phyloP scores from a whole-genome alignment of 2,888 invertebrate genomes.

The Chymomyza amoena region DNA sequence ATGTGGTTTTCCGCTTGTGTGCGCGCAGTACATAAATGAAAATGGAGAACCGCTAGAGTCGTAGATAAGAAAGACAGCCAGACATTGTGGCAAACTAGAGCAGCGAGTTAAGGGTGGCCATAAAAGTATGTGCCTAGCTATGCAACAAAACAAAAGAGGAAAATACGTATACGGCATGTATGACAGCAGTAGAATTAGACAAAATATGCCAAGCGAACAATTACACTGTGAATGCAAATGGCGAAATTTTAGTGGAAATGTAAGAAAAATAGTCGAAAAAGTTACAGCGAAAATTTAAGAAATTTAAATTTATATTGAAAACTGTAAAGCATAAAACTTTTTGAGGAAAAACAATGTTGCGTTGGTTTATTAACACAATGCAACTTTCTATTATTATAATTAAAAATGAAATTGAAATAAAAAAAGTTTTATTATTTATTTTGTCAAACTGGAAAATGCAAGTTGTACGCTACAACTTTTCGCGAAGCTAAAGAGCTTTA shows the following conservation, averaged over 20 bases:
- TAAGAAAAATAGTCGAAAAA: slow-evolving; percentile 5
- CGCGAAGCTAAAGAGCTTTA: too few species aligned
- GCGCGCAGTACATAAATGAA: slow-evolving; percentile 30
- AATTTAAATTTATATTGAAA: too few species aligned
- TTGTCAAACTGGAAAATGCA: too few species aligned
- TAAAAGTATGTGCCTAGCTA: slow-evolving; percentile 31
- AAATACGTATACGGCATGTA: slow-evolving; percentile 59
- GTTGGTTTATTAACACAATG: too few species aligned
- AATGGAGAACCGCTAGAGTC: slow-evolving; percentile 9
- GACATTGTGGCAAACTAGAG: slow-evolving; percentile 32
- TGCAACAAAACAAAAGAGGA: slow-evolving; percentile 19
- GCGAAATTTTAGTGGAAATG: too few species aligned
- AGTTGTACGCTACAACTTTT: too few species aligned
- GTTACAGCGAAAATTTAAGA: too few species aligned
- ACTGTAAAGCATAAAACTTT: too few species aligned
- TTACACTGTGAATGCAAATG: not conserved
- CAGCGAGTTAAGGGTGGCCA: slow-evolving; percentile 24
- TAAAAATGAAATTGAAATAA: too few species aligned
- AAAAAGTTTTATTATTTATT: too few species aligned
- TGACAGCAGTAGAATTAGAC: slow-evolving; percentile 30
- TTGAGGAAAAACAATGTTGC: too few species aligned
- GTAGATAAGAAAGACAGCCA: not conserved
- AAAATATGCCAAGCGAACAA: not conserved
- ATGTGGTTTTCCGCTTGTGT: slow-evolving; percentile 54
- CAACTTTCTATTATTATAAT: too few species aligned